A percentile compares a stretch with the other conserved stretches of the same genome.
phyloP scores from a whole-genome alignment of 2,797 vertebrate species.

The Cynodonichthys magdalenae region DNA sequence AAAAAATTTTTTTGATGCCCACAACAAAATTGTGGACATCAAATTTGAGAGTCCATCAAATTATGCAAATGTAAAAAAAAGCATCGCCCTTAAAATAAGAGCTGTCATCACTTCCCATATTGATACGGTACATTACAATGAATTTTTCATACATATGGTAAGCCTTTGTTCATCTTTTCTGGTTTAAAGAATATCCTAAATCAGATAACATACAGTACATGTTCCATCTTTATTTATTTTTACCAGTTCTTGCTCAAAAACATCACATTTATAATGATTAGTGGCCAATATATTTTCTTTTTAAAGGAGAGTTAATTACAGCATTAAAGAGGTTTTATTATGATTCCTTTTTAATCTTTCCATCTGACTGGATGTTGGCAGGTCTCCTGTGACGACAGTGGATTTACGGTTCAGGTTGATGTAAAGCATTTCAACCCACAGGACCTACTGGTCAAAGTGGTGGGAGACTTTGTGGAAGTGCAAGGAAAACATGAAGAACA shows the following conservation, averaged over 20 bases:
- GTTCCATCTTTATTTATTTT: no score
- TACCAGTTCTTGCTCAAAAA: neutral
- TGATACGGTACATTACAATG: no score
- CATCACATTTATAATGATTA: neutral
- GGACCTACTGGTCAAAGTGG: constrained; percentile 81
- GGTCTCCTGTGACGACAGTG: constrained; percentile 76
- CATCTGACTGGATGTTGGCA: constrained; percentile 34
- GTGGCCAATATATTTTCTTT: neutral
- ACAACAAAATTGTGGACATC: no score
- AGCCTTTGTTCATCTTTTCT: no score
- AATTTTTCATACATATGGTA: no score
- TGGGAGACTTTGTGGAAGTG: constrained; percentile 82
- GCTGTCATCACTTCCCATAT: no score
- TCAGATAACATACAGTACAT: no score
- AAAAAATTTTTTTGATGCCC: no score
- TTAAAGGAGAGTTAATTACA: neutral
- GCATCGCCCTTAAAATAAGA: no score
- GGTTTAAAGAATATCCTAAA: no score
- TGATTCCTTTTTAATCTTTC: neutral
- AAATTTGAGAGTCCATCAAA: no score
- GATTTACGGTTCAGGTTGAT: constrained; percentile 81
- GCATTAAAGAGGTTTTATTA: neutral
- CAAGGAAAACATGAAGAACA: constrained; percentile 82
- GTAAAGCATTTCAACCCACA: constrained; percentile 81
- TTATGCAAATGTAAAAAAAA: no score